These are phyloP conservation scores for Danaus chrysippus DNA, from an alignment of 2,888 invertebrate genomes.

Conservation along the genomic window DNA sequence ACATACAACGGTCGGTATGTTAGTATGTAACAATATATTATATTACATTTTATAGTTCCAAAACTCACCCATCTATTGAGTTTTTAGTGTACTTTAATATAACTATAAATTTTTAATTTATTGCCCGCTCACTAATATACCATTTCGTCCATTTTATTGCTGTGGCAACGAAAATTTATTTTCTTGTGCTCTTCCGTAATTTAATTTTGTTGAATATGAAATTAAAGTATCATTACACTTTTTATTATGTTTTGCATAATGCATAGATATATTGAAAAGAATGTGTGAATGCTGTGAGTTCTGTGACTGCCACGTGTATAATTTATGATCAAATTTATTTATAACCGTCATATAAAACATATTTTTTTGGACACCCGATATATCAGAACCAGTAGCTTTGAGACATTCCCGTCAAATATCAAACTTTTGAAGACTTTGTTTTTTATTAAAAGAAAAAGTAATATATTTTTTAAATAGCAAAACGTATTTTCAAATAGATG, in stretches of 20 bases:
- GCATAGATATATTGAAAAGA: constrained; percentile 33
- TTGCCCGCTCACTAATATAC: constrained; percentile 62
- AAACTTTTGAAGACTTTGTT: constrained; percentile 18
- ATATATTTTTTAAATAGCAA: no score
- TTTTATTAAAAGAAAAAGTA: neutral
- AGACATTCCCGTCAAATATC: constrained; percentile 28
- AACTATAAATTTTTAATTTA: constrained; percentile 72
- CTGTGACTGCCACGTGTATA: constrained; percentile 26
- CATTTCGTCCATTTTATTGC: constrained; percentile 69
- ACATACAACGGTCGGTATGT: neutral
- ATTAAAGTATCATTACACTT: constrained; percentile 58
- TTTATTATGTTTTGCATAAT: constrained; percentile 49
- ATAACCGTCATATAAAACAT: constrained; percentile 24
- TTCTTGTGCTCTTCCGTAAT: constrained; percentile 58
- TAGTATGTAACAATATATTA: constrained; percentile 3
- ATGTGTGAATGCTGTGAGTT: constrained; percentile 8
- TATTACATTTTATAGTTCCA: constrained; percentile 40
- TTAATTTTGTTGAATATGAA: constrained; percentile 65
- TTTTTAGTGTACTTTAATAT: constrained; percentile 70
- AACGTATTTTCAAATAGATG: no score
- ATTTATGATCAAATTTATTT: constrained; percentile 30
- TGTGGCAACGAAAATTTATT: constrained; percentile 59
- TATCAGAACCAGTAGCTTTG: constrained; percentile 22
- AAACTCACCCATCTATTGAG: constrained; percentile 57
- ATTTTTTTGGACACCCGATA: constrained; percentile 18